These are phyloP conservation scores for Lichenostomus cassidix DNA, from an alignment of 2,113 vertebrate genomes.

Conservation along the genomic window DNA sequence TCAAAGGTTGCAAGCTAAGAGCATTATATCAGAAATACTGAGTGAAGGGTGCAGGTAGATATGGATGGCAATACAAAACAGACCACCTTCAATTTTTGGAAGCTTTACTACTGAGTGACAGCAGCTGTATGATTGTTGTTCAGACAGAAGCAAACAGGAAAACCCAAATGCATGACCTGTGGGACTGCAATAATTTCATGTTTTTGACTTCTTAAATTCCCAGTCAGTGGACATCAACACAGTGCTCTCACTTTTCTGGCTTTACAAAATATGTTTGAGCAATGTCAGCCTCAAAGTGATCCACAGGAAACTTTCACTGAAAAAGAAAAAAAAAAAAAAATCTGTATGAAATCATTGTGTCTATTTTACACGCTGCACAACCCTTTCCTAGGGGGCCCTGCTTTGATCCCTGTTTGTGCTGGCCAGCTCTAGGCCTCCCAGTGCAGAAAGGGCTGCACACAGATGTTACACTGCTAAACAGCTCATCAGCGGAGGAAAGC, in stretches of 20 bases:
- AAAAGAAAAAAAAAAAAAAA: background rate
- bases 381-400: background rate
- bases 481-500: background rate
- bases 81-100: background rate
- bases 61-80: background rate
- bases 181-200: background rate
- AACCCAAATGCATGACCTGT: background rate
- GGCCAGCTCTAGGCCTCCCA: background rate
- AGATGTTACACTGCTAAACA: background rate
- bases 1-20: background rate
- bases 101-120: background rate
- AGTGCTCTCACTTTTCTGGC: background rate
- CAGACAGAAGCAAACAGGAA: background rate
- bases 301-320: background rate
- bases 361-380: background rate
- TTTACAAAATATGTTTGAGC: background rate
- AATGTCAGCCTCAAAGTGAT: background rate
- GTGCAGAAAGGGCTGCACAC: background rate
- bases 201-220: background rate
- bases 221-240: background rate
- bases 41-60: background rate
- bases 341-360: background rate
- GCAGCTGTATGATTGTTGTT: background rate
- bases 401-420: constrained; percentile 28
- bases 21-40: background rate